A percentile compares a stretch with the other conserved stretches of the same genome.
Conservation (phyloP, 1,140 invertebrate genomes). For the Lucilia sericata region DNA sequence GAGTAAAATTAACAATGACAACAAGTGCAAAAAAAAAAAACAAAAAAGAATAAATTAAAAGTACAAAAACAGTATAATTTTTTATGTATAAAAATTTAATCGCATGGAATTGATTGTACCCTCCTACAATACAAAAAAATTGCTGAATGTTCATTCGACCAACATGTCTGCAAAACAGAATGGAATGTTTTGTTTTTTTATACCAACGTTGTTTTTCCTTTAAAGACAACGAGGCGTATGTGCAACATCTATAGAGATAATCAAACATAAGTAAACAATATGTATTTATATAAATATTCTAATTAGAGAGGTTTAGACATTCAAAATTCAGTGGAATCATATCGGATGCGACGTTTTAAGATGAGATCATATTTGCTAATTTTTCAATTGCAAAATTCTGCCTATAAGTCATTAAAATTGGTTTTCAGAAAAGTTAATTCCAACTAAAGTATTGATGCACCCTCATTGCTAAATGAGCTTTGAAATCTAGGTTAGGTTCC, state of each 20-base stretch:
- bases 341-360: too few relatives aligned
- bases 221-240: background rate
- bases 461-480: too few relatives aligned
- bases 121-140: background rate
- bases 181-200: background rate
- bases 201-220: background rate
- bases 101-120: slow-evolving; percentile 11
- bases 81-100: background rate
- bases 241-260: background rate
- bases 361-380: too few relatives aligned
- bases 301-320: too few relatives aligned
- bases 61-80: background rate
- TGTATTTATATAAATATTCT: background rate
- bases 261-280: background rate
- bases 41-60: background rate
- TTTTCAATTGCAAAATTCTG: too few relatives aligned
- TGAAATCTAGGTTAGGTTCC: too few relatives aligned
- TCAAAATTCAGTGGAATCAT: too few relatives aligned
- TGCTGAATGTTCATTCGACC: background rate
- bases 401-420: too few relatives aligned
- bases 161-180: background rate
- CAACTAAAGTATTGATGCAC: too few relatives aligned
- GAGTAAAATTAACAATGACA: background rate
- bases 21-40: background rate
- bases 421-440: too few relatives aligned